phyloP scores from a whole-genome alignment of 2,888 invertebrate genomes.

The Yponomeuta cagnagella region DNA sequence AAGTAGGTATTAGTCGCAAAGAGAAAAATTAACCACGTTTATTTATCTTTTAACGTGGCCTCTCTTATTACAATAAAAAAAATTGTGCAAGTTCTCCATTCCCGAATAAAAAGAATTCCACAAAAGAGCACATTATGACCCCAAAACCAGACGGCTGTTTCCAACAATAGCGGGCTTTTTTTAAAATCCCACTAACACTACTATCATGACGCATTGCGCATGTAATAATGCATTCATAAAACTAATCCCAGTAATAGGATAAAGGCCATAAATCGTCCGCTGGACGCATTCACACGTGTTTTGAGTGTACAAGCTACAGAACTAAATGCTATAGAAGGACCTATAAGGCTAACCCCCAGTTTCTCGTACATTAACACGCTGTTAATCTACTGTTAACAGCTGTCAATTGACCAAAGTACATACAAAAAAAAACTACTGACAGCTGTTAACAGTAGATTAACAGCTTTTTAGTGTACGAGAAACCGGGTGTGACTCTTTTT shows the following conservation, averaged over 20 bases:
- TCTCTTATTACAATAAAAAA: too few species aligned
- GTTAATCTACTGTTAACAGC: too few species aligned
- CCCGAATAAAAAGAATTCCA: neutral
- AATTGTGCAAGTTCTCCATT: too few species aligned
- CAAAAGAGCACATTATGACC: neutral
- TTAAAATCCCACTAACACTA: neutral
- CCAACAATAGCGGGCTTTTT: neutral
- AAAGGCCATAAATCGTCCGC: constrained; percentile 41
- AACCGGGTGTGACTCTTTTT: too few species aligned
- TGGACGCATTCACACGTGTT: constrained; percentile 35
- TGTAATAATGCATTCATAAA: constrained; percentile 40
- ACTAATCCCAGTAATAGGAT: constrained; percentile 40
- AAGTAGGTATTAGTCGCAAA: too few species aligned
- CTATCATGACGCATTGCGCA: constrained; percentile 22
- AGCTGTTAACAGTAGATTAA: too few species aligned
- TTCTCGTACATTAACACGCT: too few species aligned
- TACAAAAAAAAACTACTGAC: too few species aligned
- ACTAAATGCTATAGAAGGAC: neutral
- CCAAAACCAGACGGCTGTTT: neutral
- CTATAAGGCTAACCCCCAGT: neutral
- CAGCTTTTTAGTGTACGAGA: too few species aligned
- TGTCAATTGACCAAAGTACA: too few species aligned
- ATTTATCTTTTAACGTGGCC: too few species aligned
- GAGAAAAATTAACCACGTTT: too few species aligned
- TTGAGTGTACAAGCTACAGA: constrained; percentile 10